These are phyloP conservation scores for Diogma glabrata DNA, from an alignment of 2,888 invertebrate species.

Conservation along the genomic window DNA sequence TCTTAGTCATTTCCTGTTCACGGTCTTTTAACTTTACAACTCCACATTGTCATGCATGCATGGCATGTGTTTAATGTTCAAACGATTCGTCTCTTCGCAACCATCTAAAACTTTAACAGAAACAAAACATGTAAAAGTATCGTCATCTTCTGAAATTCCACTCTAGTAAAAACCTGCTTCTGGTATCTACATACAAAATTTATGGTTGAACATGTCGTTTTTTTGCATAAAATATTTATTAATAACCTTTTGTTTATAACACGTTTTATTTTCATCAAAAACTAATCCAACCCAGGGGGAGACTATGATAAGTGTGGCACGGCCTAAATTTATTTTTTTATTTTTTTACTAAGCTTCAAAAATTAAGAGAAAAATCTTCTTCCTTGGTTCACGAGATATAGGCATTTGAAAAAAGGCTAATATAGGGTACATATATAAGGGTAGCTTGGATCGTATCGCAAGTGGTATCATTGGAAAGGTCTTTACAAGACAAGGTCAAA, in stretches of 20 bases:
- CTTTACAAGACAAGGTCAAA: no score
- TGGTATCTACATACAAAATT: conserved; percentile 49
- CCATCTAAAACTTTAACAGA: conserved; percentile 76
- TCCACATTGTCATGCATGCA: conserved; percentile 54
- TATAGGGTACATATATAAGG: no score
- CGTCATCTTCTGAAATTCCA: conserved; percentile 54
- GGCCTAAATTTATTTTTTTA: no score
- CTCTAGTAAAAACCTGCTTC: conserved; percentile 72
- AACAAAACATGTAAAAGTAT: conserved; percentile 69
- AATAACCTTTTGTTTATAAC: conserved; percentile 45
- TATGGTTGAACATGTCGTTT: conserved; percentile 5
- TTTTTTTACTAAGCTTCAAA: no score
- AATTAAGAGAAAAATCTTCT: no score
- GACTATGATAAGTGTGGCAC: no score
- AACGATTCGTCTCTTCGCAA: conserved; percentile 77
- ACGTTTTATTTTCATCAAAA: conserved; percentile 46
- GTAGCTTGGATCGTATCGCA: no score
- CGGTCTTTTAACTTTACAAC: conserved; percentile 53
- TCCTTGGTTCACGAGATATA: no score
- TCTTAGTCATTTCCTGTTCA: conserved; percentile 46
- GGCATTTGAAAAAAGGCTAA: no score
- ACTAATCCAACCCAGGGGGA: no score
- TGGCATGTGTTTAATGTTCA: conserved; percentile 61
- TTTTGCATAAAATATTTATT: conserved; percentile 12
- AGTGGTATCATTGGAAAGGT: no score